Evolutionary conservation across 2,797 vertebrate genomes (phyloP).

Genomic region (Dendrocincla tyrannina): DNA sequence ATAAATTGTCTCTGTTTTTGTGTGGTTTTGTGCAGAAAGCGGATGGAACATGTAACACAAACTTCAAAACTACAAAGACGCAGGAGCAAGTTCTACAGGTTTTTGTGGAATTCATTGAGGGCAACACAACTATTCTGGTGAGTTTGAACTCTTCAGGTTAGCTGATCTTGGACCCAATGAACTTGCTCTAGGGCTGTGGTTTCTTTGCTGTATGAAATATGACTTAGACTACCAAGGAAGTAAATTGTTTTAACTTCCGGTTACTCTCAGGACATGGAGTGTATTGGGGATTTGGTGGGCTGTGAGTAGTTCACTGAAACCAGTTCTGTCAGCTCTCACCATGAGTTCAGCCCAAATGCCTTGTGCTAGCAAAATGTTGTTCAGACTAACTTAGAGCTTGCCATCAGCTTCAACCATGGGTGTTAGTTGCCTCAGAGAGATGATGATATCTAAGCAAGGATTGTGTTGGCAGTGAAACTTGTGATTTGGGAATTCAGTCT

Average conservation of each 20-base stretch:
- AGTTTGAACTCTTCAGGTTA: slow-evolving; percentile 40
- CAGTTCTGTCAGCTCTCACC: background rate
- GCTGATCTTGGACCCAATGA: background rate
- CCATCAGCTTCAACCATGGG: background rate
- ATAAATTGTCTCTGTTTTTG: background rate
- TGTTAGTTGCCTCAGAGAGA: background rate
- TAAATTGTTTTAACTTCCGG: background rate
- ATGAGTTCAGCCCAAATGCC: background rate
- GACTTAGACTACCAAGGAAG: background rate
- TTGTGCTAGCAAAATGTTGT: background rate
- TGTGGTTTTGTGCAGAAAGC: slow-evolving; percentile 81
- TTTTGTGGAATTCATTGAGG: slow-evolving; percentile 89
- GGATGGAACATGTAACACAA: slow-evolving; percentile 92
- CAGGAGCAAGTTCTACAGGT: slow-evolving; percentile 88
- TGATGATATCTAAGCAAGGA: background rate
- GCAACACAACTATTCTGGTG: slow-evolving; percentile 86
- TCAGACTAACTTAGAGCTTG: background rate
- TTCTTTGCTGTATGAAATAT: background rate
- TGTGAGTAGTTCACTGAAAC: background rate
- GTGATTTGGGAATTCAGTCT: background rate
- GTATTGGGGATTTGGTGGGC: background rate
- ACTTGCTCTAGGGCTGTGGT: background rate
- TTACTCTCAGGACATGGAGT: background rate
- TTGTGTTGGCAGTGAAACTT: background rate
- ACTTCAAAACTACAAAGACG: slow-evolving; percentile 94